A percentile compares a stretch with the other conserved stretches of the same genome.
Evolutionary conservation across 2,888 invertebrate genomes (phyloP).

Genomic region (Amiota minor): DNA sequence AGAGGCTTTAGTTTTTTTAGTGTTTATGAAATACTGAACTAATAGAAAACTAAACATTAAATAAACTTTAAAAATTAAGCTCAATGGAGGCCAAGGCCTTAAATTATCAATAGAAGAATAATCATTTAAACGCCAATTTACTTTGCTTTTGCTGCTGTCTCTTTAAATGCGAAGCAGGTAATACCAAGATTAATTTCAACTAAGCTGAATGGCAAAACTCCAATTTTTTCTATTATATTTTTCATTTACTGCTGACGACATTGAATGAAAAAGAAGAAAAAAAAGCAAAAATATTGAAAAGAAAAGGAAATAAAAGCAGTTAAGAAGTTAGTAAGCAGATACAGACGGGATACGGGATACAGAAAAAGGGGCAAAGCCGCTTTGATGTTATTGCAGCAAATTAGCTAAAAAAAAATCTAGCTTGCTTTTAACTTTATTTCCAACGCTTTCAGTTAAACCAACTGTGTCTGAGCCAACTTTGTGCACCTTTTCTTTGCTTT

Average conservation of each 20-base stretch:
- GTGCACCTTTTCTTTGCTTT: constrained; percentile 17
- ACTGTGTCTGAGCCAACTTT: constrained; percentile 18
- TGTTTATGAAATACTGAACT: too few relatives aligned
- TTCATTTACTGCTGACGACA: background rate
- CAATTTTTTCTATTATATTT: background rate
- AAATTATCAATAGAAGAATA: background rate
- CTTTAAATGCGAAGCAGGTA: constrained; percentile 19
- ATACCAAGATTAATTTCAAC: constrained; percentile 16
- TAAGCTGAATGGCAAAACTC: background rate
- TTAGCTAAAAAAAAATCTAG: constrained; percentile 62
- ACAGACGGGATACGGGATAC: constrained; percentile 42
- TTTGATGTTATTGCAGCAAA: constrained; percentile 67
- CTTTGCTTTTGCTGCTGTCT: background rate
- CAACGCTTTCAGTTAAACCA: background rate
- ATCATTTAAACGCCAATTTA: background rate
- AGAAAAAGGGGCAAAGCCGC: constrained; percentile 43
- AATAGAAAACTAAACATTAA: too few relatives aligned
- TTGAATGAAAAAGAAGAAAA: background rate
- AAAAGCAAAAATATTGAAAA: background rate
- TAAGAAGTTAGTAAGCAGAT: constrained; percentile 46
- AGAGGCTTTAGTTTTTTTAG: too few relatives aligned
- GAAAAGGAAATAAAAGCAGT: constrained; percentile 44
- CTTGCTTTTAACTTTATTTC: constrained; percentile 47
- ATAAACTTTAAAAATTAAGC: too few relatives aligned
- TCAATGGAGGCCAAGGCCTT: background rate